Conservation (phyloP, 2,888 invertebrate species). For the Xanthorhoe spadicearia region DNA sequence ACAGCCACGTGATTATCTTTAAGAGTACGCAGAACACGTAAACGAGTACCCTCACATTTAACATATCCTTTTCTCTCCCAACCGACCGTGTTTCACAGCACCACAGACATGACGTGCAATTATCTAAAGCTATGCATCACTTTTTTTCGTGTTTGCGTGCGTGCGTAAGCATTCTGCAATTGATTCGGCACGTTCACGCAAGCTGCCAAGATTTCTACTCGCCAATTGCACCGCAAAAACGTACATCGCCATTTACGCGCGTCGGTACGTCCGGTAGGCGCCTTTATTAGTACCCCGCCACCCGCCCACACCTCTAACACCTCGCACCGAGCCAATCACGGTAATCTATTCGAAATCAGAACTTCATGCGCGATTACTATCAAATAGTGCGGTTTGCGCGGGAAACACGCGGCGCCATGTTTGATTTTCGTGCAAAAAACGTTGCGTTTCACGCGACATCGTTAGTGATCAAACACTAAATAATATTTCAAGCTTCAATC, state of each 20-base stretch:
- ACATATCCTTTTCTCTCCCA: constrained; percentile 28
- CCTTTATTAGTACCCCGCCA: constrained; percentile 55
- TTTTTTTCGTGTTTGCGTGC: constrained; percentile 53
- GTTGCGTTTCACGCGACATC: constrained; percentile 56
- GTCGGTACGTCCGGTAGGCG: constrained; percentile 57
- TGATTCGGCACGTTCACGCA: constrained; percentile 60
- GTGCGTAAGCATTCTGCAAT: constrained; percentile 56
- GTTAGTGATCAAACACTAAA: constrained; percentile 59
- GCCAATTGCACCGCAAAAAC: constrained; percentile 63
- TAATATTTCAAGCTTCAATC: constrained; percentile 73
- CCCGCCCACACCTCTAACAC: constrained; percentile 48
- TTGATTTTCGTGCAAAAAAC: constrained; percentile 47
- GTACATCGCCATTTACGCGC: constrained; percentile 57
- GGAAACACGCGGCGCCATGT: constrained; percentile 55
- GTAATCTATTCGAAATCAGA: constrained; percentile 72
- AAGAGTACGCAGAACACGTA: constrained; percentile 18
- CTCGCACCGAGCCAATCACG: constrained; percentile 65
- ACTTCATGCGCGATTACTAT: constrained; percentile 66
- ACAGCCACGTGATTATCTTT: constrained; percentile 8
- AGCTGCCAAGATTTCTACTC: constrained; percentile 56
- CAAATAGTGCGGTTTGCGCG: constrained; percentile 56
- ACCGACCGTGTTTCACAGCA: constrained; percentile 30
- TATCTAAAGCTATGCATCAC: constrained; percentile 58
- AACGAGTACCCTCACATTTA: constrained; percentile 18
- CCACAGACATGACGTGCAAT: constrained; percentile 56